Conservation (phyloP, 2,797 vertebrate genomes). For the Hipposideros larvatus region DNA sequence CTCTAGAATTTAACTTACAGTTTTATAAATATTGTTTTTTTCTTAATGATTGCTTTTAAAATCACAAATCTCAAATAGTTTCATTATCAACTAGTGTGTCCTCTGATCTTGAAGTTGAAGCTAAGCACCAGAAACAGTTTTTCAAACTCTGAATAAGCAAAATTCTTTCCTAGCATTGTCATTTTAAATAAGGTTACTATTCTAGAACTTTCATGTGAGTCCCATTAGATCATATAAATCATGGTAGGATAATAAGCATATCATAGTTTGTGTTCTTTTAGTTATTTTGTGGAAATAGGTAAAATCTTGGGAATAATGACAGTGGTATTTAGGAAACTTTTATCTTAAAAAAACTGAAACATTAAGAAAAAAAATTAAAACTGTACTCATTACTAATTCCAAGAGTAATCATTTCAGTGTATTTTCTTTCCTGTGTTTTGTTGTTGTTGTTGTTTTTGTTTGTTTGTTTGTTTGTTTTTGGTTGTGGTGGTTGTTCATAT, state of each 20-base stretch:
- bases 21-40: neutral
- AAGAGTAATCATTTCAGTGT: neutral
- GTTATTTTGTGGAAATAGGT: neutral
- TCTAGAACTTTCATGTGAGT: neutral
- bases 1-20: neutral
- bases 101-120: neutral
- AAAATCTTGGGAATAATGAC: neutral
- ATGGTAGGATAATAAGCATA: neutral
- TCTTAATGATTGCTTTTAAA: neutral
- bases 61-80: neutral
- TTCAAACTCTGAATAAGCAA: neutral
- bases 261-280: neutral
- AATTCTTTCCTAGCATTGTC: neutral
- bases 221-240: neutral
- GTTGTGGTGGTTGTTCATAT: neutral
- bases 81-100: neutral
- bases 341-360: neutral
- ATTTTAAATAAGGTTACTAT: neutral
- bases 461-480: neutral
- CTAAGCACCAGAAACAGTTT: neutral
- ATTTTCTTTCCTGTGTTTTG: neutral
- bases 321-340: neutral
- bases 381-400: neutral
- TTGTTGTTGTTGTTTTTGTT: neutral
- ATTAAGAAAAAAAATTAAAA: constrained; percentile 6